Conservation (phyloP, 2,797 vertebrate genomes). For the Leucoraja ocellata region DNA sequence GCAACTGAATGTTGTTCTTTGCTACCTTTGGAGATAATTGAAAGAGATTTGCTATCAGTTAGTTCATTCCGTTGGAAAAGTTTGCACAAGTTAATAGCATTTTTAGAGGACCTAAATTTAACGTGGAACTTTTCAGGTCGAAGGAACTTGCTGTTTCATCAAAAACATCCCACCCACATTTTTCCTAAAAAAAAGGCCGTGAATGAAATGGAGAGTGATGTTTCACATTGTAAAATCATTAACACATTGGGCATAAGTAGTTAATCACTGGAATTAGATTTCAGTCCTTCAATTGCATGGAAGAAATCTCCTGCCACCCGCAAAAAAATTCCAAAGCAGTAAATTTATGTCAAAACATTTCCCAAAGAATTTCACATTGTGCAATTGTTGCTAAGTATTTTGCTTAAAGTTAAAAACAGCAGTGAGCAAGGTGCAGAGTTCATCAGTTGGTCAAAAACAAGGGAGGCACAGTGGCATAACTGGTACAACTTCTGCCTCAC, state of each 20-base stretch:
- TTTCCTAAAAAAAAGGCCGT: neutral
- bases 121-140: neutral
- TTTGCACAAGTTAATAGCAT: neutral
- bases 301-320: neutral
- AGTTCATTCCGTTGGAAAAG: neutral
- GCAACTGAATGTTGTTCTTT: neutral
- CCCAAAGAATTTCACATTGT: neutral
- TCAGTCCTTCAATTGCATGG: neutral
- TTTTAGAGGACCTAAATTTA: neutral
- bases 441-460: neutral
- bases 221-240: neutral
- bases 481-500: too few species aligned
- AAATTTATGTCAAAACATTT: neutral
- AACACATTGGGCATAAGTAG: neutral
- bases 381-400: neutral
- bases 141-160: neutral
- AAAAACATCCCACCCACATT: neutral
- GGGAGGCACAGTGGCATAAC: too few species aligned
- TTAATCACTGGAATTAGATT: neutral
- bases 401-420: neutral
- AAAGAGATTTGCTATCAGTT: neutral
- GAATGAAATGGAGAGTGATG: neutral
- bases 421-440: neutral
- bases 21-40: neutral
- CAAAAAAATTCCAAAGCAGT: neutral